Conservation (phyloP, 2,113 vertebrate species). For the Microcebus murinus region DNA sequence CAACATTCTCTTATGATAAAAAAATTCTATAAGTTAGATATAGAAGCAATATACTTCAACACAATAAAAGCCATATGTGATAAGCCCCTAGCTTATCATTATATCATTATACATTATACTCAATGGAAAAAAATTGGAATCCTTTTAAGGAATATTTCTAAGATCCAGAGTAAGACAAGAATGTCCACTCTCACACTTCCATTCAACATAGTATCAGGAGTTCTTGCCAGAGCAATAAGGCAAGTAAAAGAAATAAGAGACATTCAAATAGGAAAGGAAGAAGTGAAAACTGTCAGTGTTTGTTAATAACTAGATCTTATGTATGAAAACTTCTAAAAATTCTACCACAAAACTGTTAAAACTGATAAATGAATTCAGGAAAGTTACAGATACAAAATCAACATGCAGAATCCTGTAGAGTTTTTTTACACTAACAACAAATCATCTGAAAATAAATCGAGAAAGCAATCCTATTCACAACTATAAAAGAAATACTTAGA, state of each 20-base stretch:
- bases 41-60: neutral
- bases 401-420: neutral
- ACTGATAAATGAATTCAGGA: neutral
- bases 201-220: neutral
- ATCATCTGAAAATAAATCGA: neutral
- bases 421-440: neutral
- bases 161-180: neutral
- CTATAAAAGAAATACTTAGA: neutral
- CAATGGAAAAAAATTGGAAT: neutral
- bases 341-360: neutral
- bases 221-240: neutral
- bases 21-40: neutral
- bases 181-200: neutral
- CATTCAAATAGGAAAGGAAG: neutral
- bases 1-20: neutral
- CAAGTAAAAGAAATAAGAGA: neutral
- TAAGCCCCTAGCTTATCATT: neutral
- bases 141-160: neutral
- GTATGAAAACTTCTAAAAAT: neutral
- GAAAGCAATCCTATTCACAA: neutral
- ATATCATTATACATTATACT: neutral
- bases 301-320: neutral
- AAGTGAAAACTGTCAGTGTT: neutral
- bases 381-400: neutral
- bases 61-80: neutral